phyloP scores from a whole-genome alignment of 1,140 invertebrate genomes.

The Apis laboriosa region DNA sequence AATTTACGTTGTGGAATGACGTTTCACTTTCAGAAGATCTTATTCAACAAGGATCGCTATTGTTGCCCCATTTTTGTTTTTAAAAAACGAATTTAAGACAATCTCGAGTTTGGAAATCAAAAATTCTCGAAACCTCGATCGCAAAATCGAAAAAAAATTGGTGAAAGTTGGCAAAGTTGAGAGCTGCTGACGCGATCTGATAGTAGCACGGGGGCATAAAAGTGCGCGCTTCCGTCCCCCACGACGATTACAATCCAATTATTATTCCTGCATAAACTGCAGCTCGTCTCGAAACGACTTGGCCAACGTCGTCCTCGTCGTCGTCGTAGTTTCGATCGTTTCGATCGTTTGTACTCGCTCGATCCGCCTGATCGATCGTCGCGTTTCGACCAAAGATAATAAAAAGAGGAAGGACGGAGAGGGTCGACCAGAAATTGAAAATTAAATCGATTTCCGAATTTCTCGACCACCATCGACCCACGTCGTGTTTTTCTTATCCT shows the following conservation, averaged over 20 bases:
- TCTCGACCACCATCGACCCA: slow-evolving; percentile 6
- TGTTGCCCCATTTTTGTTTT: too few relatives aligned
- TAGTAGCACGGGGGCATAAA: slow-evolving; percentile 54
- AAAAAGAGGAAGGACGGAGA: slow-evolving; percentile 16
- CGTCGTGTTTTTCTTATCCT: neutral
- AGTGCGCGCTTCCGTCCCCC: slow-evolving; percentile 60
- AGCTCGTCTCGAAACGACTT: neutral
- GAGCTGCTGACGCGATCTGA: too few relatives aligned
- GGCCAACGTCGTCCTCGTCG: neutral
- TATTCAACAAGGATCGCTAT: too few relatives aligned
- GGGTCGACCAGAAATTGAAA: neutral
- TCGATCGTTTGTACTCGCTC: slow-evolving; percentile 58
- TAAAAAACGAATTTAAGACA: too few relatives aligned
- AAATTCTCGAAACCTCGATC: too few relatives aligned
- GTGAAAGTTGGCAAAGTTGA: too few relatives aligned
- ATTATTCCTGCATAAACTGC: slow-evolving; percentile 74
- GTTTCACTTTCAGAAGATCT: too few relatives aligned
- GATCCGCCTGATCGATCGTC: slow-evolving; percentile 49
- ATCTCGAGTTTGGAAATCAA: too few relatives aligned
- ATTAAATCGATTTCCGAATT: too few relatives aligned
- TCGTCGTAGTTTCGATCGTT: neutral
- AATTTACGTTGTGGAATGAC: too few relatives aligned
- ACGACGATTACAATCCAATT: slow-evolving; percentile 76
- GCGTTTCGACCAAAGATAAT: slow-evolving; percentile 48
- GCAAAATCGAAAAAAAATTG: too few relatives aligned